Conservation (phyloP, 64 coral and sea anemone species). For the Montipora foliosa region DNA sequence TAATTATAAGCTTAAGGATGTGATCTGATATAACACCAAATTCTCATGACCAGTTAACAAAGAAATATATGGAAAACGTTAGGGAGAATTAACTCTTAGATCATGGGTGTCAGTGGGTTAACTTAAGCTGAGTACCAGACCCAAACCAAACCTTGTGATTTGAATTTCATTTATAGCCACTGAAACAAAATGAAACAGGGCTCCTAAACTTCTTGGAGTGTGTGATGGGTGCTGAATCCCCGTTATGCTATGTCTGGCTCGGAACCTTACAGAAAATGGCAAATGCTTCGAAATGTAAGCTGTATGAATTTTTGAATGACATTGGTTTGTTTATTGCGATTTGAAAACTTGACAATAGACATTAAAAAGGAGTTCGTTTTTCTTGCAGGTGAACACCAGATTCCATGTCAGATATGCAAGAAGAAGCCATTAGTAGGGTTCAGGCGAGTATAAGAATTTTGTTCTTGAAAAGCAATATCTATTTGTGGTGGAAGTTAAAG, state of each 20-base stretch:
- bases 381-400: slow-evolving; percentile 85
- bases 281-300: slow-evolving; percentile 87
- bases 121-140: too few species aligned
- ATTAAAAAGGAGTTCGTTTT: not conserved
- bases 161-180: slow-evolving; percentile 61
- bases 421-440: slow-evolving; percentile 78
- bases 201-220: slow-evolving; percentile 90
- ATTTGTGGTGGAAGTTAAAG: too few species aligned
- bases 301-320: not conserved
- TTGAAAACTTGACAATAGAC: not conserved
- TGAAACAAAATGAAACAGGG: slow-evolving; percentile 80
- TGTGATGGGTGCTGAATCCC: slow-evolving; percentile 79
- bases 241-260: slow-evolving; percentile 83
- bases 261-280: slow-evolving; percentile 94
- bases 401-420: slow-evolving; percentile 86
- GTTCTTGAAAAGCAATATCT: too few species aligned
- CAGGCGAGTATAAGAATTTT: slow-evolving; percentile 26
- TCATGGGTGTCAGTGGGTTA: too few species aligned
- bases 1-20: too few species aligned
- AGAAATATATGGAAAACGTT: too few species aligned
- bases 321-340: not conserved
- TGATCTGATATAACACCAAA: too few species aligned
- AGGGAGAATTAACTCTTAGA: too few species aligned
- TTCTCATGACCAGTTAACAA: too few species aligned
- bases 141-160: not conserved